phyloP scores from a whole-genome alignment of 2,113 vertebrate genomes.

The Cisticola juncidis region DNA sequence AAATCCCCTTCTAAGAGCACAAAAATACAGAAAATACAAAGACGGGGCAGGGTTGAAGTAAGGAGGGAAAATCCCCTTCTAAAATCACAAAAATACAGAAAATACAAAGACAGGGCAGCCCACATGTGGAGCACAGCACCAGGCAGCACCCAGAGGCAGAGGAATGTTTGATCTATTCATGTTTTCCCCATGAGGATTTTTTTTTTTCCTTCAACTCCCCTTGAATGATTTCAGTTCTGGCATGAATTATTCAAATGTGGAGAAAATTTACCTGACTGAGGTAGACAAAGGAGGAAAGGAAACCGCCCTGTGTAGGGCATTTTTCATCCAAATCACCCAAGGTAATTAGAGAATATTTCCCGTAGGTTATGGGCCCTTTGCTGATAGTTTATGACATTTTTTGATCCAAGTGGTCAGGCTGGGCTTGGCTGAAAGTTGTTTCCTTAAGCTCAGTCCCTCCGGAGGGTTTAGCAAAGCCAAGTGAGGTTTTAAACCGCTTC shows the following conservation, averaged over 20 bases:
- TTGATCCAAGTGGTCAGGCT: not conserved
- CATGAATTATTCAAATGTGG: not conserved
- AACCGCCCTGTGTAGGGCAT: not conserved
- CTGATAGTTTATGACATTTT: not conserved
- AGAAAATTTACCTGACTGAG: not conserved
- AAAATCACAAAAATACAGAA: not conserved
- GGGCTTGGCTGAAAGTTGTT: not conserved
- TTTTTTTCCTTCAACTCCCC: not conserved
- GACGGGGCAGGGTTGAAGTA: not conserved
- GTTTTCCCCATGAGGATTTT: not conserved
- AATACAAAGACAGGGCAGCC: not conserved
- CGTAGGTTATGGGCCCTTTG: not conserved
- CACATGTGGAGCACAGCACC: not conserved
- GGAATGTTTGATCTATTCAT: fast-evolving
- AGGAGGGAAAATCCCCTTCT: not conserved
- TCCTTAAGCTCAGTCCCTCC: not conserved
- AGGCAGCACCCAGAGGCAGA: not conserved
- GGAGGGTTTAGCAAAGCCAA: not conserved
- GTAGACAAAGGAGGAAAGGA: not conserved
- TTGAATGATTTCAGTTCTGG: not conserved
- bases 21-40: not conserved
- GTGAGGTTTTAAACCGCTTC: not conserved
- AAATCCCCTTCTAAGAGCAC: not conserved
- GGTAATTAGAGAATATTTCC: not conserved
- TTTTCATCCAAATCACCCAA: not conserved